Percentiles rank a stretch among this genome's conserved stretches.
phyloP scores from a whole-genome alignment of 2,113 vertebrate genomes.

The Melospiza melodia region DNA sequence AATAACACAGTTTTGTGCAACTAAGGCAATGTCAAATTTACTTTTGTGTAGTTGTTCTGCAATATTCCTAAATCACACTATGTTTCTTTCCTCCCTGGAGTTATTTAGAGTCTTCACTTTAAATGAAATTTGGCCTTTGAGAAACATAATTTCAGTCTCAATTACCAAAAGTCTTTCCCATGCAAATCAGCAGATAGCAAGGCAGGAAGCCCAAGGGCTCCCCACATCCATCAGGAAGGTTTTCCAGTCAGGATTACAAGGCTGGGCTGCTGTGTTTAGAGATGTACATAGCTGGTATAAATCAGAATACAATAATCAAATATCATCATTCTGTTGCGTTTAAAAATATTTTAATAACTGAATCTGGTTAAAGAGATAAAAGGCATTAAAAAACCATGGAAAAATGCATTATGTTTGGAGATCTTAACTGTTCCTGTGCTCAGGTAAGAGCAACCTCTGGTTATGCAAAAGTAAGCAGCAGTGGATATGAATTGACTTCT shows the following conservation, averaged over 20 bases:
- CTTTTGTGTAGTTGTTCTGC: background rate
- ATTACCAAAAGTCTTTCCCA: background rate
- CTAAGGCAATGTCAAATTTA: background rate
- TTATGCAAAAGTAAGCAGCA: background rate
- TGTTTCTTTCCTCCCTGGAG: background rate
- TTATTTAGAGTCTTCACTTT: background rate
- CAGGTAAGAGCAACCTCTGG: background rate
- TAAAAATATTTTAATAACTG: background rate
- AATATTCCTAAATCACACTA: background rate
- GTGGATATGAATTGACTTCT: background rate
- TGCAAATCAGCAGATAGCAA: background rate
- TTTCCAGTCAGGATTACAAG: background rate
- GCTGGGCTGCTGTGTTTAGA: background rate
- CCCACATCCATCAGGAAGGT: accelerated
- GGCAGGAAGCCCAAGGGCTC: background rate
- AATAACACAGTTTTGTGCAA: background rate
- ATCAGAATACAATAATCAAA: background rate
- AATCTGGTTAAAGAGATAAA: background rate
- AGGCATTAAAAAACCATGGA: background rate
- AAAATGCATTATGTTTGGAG: background rate
- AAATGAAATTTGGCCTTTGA: background rate
- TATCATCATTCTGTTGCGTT: background rate
- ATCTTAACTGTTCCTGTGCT: background rate
- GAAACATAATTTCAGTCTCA: background rate
- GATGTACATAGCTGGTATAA: too few species aligned